Percentiles rank a stretch among this genome's conserved stretches.
These are phyloP conservation scores for Lophochroa leadbeateri DNA, from an alignment of 2,113 vertebrate species.

Conservation along the genomic window DNA sequence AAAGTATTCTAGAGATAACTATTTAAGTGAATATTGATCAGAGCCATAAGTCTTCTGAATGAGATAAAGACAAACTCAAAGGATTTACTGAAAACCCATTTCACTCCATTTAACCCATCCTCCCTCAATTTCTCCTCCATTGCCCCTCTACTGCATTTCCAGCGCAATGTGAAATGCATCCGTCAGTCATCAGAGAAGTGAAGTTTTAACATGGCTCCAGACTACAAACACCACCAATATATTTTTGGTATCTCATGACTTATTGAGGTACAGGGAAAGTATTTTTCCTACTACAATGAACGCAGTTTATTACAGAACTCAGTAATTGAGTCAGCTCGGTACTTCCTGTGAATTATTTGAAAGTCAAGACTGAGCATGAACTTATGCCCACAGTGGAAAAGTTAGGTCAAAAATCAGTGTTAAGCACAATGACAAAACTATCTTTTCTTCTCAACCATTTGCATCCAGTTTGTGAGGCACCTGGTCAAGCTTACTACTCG, in stretches of 20 bases:
- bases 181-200: fast-evolving
- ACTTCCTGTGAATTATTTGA: fast-evolving
- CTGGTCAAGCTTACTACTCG: not conserved
- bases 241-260: not conserved
- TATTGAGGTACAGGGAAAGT: not conserved
- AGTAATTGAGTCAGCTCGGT: not conserved
- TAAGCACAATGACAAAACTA: not conserved
- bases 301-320: not conserved
- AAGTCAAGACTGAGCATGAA: not conserved
- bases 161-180: fast-evolving
- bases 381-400: not conserved
- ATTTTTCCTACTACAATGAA: not conserved
- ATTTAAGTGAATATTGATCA: not conserved
- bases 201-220: not conserved
- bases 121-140: not conserved
- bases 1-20: not conserved
- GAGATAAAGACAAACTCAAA: not conserved
- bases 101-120: fast-evolving
- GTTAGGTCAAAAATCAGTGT: not conserved
- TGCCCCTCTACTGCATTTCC: not conserved
- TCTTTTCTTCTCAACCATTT: not conserved
- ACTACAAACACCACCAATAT: not conserved
- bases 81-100: not conserved
- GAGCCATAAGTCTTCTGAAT: not conserved
- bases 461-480: not conserved